A percentile compares a stretch with the other conserved stretches of the same genome.
Evolutionary conservation across 2,888 invertebrate genomes (phyloP).

Genomic region (Subacronicta megacephala): DNA sequence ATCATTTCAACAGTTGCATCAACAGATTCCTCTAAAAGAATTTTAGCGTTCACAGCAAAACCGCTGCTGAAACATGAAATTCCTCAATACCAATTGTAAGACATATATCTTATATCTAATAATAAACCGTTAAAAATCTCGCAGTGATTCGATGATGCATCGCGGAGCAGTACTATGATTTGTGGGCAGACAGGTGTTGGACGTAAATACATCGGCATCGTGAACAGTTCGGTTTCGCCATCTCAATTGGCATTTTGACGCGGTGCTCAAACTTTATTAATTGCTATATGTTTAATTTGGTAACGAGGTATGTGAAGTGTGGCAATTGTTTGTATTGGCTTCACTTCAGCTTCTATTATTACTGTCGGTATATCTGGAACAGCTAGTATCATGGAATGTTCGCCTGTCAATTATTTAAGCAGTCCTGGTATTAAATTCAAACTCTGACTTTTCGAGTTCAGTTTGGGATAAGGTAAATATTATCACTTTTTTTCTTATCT

Average conservation of each 20-base stretch:
- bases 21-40: not conserved
- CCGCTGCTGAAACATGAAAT: not conserved
- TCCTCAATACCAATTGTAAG: conserved; percentile 31
- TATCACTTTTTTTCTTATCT: too few species aligned
- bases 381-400: too few species aligned
- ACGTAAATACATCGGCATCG: conserved; percentile 80
- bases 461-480: too few species aligned
- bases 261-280: conserved; percentile 73
- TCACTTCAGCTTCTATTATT: too few species aligned
- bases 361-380: too few species aligned
- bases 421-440: too few species aligned
- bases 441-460: too few species aligned
- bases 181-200: conserved; percentile 80
- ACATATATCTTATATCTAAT: conserved; percentile 37
- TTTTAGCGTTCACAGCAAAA: not conserved
- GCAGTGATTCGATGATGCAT: conserved; percentile 73
- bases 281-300: conserved; percentile 10
- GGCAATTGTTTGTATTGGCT: conserved; percentile 1
- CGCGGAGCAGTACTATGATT: conserved; percentile 72
- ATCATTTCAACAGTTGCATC: not conserved
- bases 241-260: conserved; percentile 83
- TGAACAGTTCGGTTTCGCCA: conserved; percentile 79
- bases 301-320: conserved; percentile 30
- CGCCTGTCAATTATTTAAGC: too few species aligned
- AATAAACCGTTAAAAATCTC: conserved; percentile 56